These are phyloP conservation scores for Laterallus jamaicensis DNA, from an alignment of 2,113 vertebrate species.

Conservation along the genomic window DNA sequence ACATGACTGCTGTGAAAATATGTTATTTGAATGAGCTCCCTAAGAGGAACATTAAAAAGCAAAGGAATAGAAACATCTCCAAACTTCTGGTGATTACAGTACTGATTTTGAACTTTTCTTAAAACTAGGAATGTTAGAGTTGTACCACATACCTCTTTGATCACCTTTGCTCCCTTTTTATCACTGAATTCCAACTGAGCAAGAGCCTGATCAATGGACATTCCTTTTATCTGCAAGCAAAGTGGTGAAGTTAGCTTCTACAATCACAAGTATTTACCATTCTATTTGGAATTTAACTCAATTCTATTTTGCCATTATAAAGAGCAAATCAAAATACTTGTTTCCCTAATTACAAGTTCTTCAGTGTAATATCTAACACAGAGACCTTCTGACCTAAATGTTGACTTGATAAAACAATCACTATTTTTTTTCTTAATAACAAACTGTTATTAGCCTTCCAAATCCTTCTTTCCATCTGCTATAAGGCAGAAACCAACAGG, in stretches of 20 bases:
- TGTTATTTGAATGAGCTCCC: background rate
- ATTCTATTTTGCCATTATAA: background rate
- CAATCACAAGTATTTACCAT: background rate
- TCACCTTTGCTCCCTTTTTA: slow-evolving; percentile 94
- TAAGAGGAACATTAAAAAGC: background rate
- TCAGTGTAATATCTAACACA: background rate
- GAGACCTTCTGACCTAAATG: background rate
- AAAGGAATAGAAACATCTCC: background rate
- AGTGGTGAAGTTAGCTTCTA: background rate
- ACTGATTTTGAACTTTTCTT: background rate
- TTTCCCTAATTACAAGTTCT: background rate
- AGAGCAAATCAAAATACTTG: background rate
- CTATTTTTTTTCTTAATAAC: background rate
- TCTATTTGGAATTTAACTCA: background rate
- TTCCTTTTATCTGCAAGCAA: slow-evolving; percentile 85
- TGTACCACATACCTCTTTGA: slow-evolving; percentile 84
- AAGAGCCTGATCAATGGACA: slow-evolving; percentile 92
- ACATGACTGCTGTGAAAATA: background rate
- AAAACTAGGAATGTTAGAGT: background rate
- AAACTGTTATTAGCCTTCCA: background rate
- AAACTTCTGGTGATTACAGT: background rate
- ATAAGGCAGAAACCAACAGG: background rate
- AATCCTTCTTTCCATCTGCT: background rate
- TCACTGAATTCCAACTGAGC: slow-evolving; percentile 92
- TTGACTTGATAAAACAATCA: background rate